phyloP scores from a whole-genome alignment of 1,140 invertebrate genomes.

The Drosophila watanabei region DNA sequence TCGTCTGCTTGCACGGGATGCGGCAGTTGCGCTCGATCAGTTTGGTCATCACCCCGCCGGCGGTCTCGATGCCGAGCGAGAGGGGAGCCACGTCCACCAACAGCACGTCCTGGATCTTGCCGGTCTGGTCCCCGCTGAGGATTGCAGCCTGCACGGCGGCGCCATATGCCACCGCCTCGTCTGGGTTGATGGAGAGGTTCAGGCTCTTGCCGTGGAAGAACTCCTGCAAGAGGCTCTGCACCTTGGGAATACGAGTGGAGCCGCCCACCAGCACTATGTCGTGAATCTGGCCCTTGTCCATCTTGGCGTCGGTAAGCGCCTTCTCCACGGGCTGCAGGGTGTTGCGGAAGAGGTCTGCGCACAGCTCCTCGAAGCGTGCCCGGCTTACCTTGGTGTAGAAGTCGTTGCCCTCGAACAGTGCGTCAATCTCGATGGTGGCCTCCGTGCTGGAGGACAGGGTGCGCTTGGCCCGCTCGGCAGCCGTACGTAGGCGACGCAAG shows the following conservation, averaged over 20 bases:
- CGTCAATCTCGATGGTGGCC: conserved; percentile 91
- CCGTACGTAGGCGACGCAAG: conserved; percentile 91
- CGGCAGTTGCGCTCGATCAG: conserved; percentile 6
- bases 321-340: conserved; percentile 91
- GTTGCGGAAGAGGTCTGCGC: conserved; percentile 91
- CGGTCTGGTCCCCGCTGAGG: conserved; percentile 69
- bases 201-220: conserved; percentile 88
- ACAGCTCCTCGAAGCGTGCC: conserved; percentile 94
- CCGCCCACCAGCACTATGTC: conserved; percentile 1
- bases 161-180: conserved; percentile 92
- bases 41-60: conserved; percentile 6
- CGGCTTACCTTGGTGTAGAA: conserved; percentile 94
- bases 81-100: conserved; percentile 2
- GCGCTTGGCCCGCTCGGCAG: conserved; percentile 90
- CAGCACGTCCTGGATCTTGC: conserved; percentile 3
- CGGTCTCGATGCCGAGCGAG: conserved; percentile 1
- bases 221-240: conserved; percentile 4
- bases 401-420: conserved; percentile 91
- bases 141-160: conserved; percentile 92
- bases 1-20: conserved; percentile 1
- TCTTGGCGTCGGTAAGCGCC: conserved; percentile 91
- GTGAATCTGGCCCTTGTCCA: conserved; percentile 89
- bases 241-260: conserved; percentile 1
- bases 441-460: conserved; percentile 89
- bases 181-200: conserved; percentile 92